A percentile compares a stretch with the other conserved stretches of the same genome.
Evolutionary conservation across 1,140 invertebrate species (phyloP).

Genomic region (Lepidotrigona ventralis): DNA sequence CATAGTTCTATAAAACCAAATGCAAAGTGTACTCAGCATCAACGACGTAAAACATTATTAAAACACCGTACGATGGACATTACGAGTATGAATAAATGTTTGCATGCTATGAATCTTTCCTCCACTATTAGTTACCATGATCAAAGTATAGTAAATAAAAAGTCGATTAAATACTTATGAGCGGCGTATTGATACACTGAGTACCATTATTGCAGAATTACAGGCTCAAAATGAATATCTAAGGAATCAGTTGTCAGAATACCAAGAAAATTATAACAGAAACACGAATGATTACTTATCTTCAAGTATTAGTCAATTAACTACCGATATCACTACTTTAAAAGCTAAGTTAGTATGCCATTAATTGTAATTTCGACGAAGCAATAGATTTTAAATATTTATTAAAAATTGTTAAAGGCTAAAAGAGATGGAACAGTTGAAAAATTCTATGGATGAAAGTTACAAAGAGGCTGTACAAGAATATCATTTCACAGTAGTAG

Average conservation of each 20-base stretch:
- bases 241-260: constrained; percentile 56
- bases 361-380: constrained; percentile 24
- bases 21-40: constrained; percentile 19
- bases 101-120: neutral
- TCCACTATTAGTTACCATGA: constrained; percentile 25
- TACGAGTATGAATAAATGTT: neutral
- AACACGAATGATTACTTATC: constrained; percentile 35
- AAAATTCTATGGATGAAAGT: constrained; percentile 55
- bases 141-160: constrained; percentile 28
- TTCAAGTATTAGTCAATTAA: constrained; percentile 61
- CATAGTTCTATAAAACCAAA: constrained; percentile 28
- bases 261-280: constrained; percentile 34
- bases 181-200: constrained; percentile 56
- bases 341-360: constrained; percentile 64
- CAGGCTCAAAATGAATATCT: constrained; percentile 64
- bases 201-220: constrained; percentile 53
- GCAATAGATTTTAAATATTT: neutral
- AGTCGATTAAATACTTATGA: constrained; percentile 47
- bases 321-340: constrained; percentile 57
- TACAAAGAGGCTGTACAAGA: constrained; percentile 61
- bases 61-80: constrained; percentile 9
- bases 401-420: constrained; percentile 55
- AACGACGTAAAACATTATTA: constrained; percentile 4
- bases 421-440: constrained; percentile 58
- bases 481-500: constrained; percentile 55